These are phyloP conservation scores for Arctopsyche grandis DNA, from an alignment of 1,140 invertebrate species.

Conservation along the genomic window DNA sequence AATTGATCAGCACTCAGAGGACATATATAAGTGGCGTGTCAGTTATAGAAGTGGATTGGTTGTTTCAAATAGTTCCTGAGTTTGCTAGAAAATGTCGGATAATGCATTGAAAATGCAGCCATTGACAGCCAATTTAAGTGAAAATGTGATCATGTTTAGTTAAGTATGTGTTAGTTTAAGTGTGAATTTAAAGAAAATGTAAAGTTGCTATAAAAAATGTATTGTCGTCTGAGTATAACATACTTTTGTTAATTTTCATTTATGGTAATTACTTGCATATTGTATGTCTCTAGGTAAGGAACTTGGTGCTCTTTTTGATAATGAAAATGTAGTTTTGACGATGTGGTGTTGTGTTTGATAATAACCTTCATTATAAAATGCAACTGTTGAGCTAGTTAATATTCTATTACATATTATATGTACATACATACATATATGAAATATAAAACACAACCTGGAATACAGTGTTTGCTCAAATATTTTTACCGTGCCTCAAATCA, in stretches of 20 bases:
- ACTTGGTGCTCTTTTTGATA: neutral
- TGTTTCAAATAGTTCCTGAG: slow-evolving; percentile 70
- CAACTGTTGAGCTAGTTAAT: neutral
- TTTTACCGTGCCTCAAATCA: neutral
- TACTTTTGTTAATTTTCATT: too few species aligned
- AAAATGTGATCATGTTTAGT: neutral
- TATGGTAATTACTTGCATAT: too few species aligned
- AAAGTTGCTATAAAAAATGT: neutral
- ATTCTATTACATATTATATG: neutral
- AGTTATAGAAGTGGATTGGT: slow-evolving; percentile 79
- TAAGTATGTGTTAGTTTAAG: too few species aligned
- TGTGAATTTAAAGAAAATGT: neutral
- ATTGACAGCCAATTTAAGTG: neutral
- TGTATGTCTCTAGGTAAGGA: neutral
- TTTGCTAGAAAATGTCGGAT: slow-evolving; percentile 57
- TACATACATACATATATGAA: too few species aligned
- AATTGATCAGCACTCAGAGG: slow-evolving; percentile 87
- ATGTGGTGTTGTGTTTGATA: too few species aligned
- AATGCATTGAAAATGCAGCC: slow-evolving; percentile 31
- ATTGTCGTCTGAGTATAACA: too few species aligned
- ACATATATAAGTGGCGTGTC: slow-evolving; percentile 83
- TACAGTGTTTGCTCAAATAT: neutral
- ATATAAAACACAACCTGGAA: slow-evolving; percentile 1
- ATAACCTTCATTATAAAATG: too few species aligned
- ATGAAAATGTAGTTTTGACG: too few species aligned